These are phyloP conservation scores for Lepidurus arcticus DNA, from an alignment of 1,140 invertebrate species.

Conservation along the genomic window DNA sequence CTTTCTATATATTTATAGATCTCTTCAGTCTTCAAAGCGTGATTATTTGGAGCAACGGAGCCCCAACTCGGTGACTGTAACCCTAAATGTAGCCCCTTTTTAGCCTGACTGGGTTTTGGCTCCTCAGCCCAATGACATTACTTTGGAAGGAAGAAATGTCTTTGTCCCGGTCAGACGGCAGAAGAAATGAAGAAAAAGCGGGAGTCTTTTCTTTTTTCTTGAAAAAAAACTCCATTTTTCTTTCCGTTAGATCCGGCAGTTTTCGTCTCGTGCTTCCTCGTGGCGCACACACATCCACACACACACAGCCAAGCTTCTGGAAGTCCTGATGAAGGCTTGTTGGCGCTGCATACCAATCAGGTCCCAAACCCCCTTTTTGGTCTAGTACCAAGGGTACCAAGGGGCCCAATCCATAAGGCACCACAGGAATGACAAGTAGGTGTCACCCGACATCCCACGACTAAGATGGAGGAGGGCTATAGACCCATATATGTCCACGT, in stretches of 20 bases:
- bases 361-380: not conserved
- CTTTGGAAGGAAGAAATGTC: not conserved
- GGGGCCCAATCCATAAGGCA: slow-evolving; percentile 13
- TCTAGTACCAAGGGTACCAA: not conserved
- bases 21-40: not conserved
- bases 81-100: not conserved
- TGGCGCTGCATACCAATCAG: slow-evolving; percentile 18
- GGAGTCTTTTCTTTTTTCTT: no score
- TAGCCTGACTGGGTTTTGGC: not conserved
- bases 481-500: not conserved
- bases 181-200: not conserved
- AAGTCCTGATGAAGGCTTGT: slow-evolving; percentile 21
- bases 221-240: not conserved
- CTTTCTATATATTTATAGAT: not conserved
- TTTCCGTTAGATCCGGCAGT: not conserved
- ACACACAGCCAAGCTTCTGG: not conserved
- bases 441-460: not conserved
- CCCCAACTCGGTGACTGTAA: not conserved
- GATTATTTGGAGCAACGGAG: slow-evolving; percentile 2
- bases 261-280: not conserved
- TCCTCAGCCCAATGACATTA: not conserved
- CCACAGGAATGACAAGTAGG: slow-evolving; percentile 10
- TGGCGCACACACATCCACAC: not conserved
- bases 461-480: not conserved
- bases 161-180: not conserved